Evolutionary conservation across 2,888 invertebrate genomes (phyloP).

Genomic region (Torymus tubicola): DNA sequence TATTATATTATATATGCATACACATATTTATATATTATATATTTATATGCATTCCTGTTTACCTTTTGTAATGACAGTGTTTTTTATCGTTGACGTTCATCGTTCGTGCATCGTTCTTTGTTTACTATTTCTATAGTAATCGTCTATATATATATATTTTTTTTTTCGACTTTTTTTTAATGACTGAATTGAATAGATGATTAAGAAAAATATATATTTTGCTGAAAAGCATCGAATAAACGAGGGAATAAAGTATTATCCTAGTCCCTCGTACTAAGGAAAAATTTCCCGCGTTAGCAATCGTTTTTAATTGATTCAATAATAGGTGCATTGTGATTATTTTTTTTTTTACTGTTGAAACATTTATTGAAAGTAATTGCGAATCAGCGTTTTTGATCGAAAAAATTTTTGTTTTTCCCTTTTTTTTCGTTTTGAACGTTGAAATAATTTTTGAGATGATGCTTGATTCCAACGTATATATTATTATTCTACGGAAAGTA

Average conservation of each 20-base stretch:
- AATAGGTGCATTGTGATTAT: constrained; percentile 47
- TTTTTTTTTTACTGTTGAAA: constrained; percentile 22
- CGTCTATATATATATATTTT: constrained; percentile 29
- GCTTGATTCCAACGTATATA: constrained; percentile 37
- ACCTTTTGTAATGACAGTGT: constrained; percentile 56
- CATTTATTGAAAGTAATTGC: constrained; percentile 6
- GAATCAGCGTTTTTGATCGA: constrained; percentile 16
- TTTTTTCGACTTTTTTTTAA: constrained; percentile 18
- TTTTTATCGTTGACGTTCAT: constrained; percentile 56
- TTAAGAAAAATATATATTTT: constrained; percentile 11
- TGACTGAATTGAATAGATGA: constrained; percentile 23
- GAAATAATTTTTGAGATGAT: constrained; percentile 24
- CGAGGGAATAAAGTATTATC: constrained; percentile 19
- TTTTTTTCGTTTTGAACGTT: neutral
- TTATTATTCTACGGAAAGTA: constrained; percentile 27
- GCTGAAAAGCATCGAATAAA: constrained; percentile 27
- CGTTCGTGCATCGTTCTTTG: constrained; percentile 57
- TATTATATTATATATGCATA: constrained; percentile 49
- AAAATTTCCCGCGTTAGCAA: constrained; percentile 40
- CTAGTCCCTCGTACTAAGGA: constrained; percentile 36
- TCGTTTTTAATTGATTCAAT: constrained; percentile 33
- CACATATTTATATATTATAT: constrained; percentile 49
- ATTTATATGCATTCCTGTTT: constrained; percentile 54
- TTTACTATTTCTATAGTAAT: constrained; percentile 41
- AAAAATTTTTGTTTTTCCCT: neutral